Percentiles rank a stretch among this genome's conserved stretches.
phyloP scores from a whole-genome alignment of 2,797 vertebrate genomes.

The Enteromius radiatus region DNA sequence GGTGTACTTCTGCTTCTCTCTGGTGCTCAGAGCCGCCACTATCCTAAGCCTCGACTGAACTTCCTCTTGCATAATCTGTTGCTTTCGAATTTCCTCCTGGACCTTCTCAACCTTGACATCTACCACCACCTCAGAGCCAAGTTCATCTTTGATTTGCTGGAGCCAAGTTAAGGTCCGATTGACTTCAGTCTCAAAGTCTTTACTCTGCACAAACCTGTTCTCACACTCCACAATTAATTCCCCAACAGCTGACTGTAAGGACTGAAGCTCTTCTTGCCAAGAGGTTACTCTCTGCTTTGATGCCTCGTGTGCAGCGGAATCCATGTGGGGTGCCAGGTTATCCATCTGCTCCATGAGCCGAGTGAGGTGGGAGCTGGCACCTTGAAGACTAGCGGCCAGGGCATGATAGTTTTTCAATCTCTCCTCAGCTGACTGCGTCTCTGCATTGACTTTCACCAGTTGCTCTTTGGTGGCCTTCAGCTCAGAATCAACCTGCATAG shows the following conservation, averaged over 20 bases:
- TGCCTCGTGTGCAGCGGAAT: slow-evolving; percentile 80
- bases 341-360: slow-evolving; percentile 88
- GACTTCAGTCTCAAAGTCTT: slow-evolving; percentile 95
- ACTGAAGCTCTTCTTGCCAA: slow-evolving; percentile 91
- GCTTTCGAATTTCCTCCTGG: slow-evolving; percentile 95
- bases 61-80: slow-evolving; percentile 96
- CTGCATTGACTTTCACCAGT: slow-evolving; percentile 84
- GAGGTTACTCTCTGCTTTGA: slow-evolving; percentile 81
- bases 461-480: slow-evolving; percentile 79
- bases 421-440: slow-evolving; percentile 91
- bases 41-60: slow-evolving; percentile 93
- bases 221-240: slow-evolving; percentile 90
- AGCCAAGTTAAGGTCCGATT: slow-evolving; percentile 90
- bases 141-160: slow-evolving; percentile 84
- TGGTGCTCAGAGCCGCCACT: slow-evolving; percentile 89
- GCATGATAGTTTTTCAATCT: slow-evolving; percentile 92
- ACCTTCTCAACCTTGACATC: slow-evolving; percentile 88
- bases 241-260: slow-evolving; percentile 82
- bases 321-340: slow-evolving; percentile 85
- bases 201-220: slow-evolving; percentile 91
- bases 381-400: slow-evolving; percentile 89
- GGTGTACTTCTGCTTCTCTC: slow-evolving; percentile 87
- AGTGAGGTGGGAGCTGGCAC: slow-evolving; percentile 85
- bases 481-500: slow-evolving; percentile 78
- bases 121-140: slow-evolving; percentile 81